These are phyloP conservation scores for Myotis pilosus DNA, from an alignment of 2,797 vertebrate species.

Conservation along the genomic window DNA sequence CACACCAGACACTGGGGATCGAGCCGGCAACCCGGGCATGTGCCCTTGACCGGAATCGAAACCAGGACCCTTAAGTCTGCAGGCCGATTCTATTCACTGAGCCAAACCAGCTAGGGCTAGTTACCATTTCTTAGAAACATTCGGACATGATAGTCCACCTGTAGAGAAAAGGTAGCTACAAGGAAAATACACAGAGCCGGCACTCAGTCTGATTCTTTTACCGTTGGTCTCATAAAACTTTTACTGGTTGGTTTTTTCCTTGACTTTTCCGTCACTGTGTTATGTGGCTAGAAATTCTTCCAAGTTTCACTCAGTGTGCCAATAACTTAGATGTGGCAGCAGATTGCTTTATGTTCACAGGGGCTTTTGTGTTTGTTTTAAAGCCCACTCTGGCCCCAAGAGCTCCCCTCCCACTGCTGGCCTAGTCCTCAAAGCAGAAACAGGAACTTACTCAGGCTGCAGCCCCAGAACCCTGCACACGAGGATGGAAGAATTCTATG, in stretches of 20 bases:
- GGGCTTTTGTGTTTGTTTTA: neutral
- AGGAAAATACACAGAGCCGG: fast-evolving
- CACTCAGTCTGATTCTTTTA: neutral
- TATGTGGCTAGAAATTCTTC: neutral
- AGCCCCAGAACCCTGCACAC: fast-evolving
- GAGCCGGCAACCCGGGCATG: no score
- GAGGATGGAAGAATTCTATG: neutral
- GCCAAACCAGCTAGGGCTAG: neutral
- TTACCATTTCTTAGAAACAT: neutral
- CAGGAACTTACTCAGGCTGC: neutral
- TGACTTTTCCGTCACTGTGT: neutral
- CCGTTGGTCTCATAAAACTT: neutral
- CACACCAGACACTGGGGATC: no score
- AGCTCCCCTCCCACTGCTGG: neutral
- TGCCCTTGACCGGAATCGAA: no score
- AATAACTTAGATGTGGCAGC: neutral
- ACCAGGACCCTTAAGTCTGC: no score
- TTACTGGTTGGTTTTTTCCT: neutral
- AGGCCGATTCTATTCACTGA: no score
- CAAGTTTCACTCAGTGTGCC: neutral
- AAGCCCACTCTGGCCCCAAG: neutral
- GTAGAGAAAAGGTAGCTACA: neutral
- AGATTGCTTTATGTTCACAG: neutral
- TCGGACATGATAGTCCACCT: fast-evolving
- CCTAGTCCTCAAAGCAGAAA: neutral